These are phyloP conservation scores for Brotula barbata DNA, from an alignment of 2,797 vertebrate genomes.

Conservation along the genomic window DNA sequence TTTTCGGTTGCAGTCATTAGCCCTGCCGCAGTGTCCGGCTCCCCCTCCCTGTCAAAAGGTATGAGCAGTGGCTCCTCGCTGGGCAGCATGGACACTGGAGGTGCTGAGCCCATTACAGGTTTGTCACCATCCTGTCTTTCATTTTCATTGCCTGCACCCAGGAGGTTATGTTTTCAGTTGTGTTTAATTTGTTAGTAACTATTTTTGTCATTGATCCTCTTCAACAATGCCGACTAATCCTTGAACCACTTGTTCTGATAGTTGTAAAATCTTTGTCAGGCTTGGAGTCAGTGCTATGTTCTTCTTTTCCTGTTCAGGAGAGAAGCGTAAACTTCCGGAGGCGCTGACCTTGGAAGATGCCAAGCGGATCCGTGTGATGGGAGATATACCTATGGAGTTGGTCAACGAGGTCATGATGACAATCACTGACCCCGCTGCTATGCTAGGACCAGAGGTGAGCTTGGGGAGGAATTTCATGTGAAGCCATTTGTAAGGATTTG, in stretches of 20 bases:
- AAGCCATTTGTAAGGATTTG: too few species aligned
- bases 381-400: constrained; percentile 98
- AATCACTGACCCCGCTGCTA: constrained; percentile 95
- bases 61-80: constrained; percentile 82
- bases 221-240: too few species aligned
- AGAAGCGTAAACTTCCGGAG: constrained; percentile 95
- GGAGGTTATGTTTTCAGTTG: too few species aligned
- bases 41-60: constrained; percentile 86
- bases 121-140: constrained; percentile 8
- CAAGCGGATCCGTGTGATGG: constrained; percentile 96
- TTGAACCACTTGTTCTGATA: too few species aligned
- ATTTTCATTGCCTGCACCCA: too few species aligned
- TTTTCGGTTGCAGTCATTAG: constrained; percentile 78
- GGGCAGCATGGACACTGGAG: constrained; percentile 77
- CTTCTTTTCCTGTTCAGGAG: constrained; percentile 75
- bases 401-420: constrained; percentile 99
- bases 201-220: too few species aligned
- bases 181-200: too few species aligned
- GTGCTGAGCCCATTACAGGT: constrained; percentile 88
- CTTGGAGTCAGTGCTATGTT: not conserved
- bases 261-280: not conserved
- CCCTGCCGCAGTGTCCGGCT: constrained; percentile 81
- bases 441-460: constrained; percentile 93
- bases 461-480: not conserved
- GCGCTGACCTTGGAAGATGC: constrained; percentile 94